Base-by-base conservation (phyloP, 1,140 invertebrate species). In the Parapsyche elsis region DNA sequence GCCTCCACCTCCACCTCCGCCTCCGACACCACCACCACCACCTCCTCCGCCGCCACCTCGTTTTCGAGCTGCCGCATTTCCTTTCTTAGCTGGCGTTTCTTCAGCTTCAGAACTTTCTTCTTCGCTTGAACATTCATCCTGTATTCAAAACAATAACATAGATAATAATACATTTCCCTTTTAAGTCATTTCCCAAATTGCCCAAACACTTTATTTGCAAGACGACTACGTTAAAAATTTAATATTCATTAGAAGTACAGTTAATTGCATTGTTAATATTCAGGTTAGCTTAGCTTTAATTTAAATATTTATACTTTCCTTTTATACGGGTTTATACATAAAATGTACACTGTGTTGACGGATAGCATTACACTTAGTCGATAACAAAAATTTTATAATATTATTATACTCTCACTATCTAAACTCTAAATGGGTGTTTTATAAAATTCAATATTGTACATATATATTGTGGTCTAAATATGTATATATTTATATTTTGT, bases 31-130 rank as follows among this genome's bases (percentile, higher is more conserved):
- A 2, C 71, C 38, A 9, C 64, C 57, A 26, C 21, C 21, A 64
- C 75, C 24, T 2, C 24, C 30, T 4, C 30, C 30, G 7, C 2
- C 30, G 26, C 21, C 21, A 64, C 75, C 24, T 0, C 24, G 64
- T 26, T 14, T 67, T 0, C 64, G 64, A 26, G 21, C 24, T 5
- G 5, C 21, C 5, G 24, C 21, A 49, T 16, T 38, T 19, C 67
- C 67, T 71, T 71, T 71, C 5, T 73, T 73, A 49, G 10, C 16
- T 10, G 26, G 4, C 0, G 21, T 16, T 21, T 73, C 78, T 26
- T 82, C 81, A 2, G 61, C 78, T 2, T 49, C 81, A 30, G 81
- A 82, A 75, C 81, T 82, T 9, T 80, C 79, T 70, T 82, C 78
- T 12, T 59, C 59, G 53, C 76, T 81, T 64, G 59, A 64, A 30